Evolutionary conservation across 92 coral and sea anemone species (phyloP).

Genomic region (Zoanthus sansibaricus): DNA sequence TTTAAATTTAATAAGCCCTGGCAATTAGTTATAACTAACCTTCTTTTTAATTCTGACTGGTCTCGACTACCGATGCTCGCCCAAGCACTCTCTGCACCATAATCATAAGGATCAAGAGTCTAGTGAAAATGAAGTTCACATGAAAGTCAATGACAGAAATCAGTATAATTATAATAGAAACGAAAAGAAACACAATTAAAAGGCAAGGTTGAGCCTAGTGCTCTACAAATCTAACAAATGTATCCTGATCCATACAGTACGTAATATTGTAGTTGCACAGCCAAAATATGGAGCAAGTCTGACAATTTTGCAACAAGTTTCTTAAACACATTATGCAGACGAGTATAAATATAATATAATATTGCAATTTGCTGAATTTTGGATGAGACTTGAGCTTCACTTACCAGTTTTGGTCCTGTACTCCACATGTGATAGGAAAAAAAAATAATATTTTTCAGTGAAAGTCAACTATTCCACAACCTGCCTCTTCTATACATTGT

Average conservation of each 20-base stretch:
- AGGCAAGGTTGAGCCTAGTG: too few species aligned
- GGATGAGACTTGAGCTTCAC: neutral
- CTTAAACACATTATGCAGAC: too few species aligned
- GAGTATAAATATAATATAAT: too few species aligned
- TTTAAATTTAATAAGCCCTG: too few species aligned
- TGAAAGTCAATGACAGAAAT: too few species aligned
- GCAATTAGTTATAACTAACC: conserved; percentile 9
- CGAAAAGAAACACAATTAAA: too few species aligned
- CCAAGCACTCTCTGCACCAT: conserved; percentile 64
- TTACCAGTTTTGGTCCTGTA: neutral
- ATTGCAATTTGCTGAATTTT: neutral
- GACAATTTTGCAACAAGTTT: too few species aligned
- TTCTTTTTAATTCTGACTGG: conserved; percentile 37
- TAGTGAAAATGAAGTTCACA: neutral
- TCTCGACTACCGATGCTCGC: conserved; percentile 48
- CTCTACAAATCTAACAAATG: too few species aligned
- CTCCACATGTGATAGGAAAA: neutral
- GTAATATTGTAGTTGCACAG: too few species aligned
- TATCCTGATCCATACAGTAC: too few species aligned
- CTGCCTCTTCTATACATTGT: neutral
- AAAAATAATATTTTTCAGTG: neutral
- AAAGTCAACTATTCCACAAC: neutral
- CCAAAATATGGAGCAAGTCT: too few species aligned
- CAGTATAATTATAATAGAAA: too few species aligned
- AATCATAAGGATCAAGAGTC: conserved; percentile 67